Base-by-base conservation (phyloP, 2,888 invertebrate species). In the Endomychus coccineus region DNA sequence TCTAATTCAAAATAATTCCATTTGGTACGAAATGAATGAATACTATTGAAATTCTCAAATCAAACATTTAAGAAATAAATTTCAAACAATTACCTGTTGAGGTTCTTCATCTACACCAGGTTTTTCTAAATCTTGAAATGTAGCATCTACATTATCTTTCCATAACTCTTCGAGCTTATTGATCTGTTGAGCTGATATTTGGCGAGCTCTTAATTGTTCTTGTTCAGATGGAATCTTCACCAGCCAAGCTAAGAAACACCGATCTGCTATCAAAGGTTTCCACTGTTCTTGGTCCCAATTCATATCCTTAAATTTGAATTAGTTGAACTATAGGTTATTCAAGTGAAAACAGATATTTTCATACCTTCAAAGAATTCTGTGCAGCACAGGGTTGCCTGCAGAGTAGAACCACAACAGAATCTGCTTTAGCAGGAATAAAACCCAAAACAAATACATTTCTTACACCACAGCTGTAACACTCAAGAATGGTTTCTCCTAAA, bases 281-380 rank as follows among this genome's bases (percentile, higher is more conserved):
- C 97, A 97, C 59, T 95, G 92, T 47, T 91, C 91, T 61, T 95
- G 95, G 69, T 97, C 96, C 90, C 97, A 98, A 66, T 96, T 97
- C 90, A 96, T 94, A 60, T 97, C 97, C 68, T 64, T 39, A 13
- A 49, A 44, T 11, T 11, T 12, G 6, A 24, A 10, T n/a, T n/a
- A n/a, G n/a, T n/a, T n/a, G n/a, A n/a, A n/a, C n/a, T n/a, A n/a
- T n/a, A n/a, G n/a, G n/a, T n/a, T n/a, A n/a, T n/a, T n/a, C n/a
- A n/a, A n/a, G n/a, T n/a, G n/a, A n/a, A n/a, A n/a, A n/a, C n/a
- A n/a, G n/a, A n/a, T n/a, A 6, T 16, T 22, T 10, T 19, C 40
- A 36, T 51, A 62, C 64, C 54, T 97, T 97, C 24, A 97, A 71
- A 9, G 92, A 92, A 59, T 88, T 92, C 62, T 96, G 92, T 3